phyloP scores from a whole-genome alignment of 2,113 vertebrate genomes.

The Alces alces region DNA sequence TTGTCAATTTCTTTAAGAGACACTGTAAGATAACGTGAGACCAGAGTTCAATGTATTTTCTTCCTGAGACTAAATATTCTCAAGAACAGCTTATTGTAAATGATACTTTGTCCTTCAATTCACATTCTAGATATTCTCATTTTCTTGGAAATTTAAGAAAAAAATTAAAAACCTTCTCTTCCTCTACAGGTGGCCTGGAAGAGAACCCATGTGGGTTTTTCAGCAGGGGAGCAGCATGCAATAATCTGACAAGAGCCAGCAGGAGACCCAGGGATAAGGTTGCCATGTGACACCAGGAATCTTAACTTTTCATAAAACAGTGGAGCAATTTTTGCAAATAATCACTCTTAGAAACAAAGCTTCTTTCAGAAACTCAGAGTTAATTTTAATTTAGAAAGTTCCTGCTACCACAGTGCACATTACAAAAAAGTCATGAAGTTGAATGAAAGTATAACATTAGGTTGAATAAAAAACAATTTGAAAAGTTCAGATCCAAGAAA shows the following conservation, averaged over 20 bases:
- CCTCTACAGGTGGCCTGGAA: background rate
- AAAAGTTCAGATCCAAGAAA: background rate
- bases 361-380: conserved; percentile 29
- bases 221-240: background rate
- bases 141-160: background rate
- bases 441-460: conserved; percentile 22
- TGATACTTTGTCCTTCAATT: background rate
- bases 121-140: background rate
- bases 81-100: background rate
- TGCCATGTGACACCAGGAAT: conserved; percentile 28
- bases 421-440: background rate
- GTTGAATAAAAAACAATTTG: background rate
- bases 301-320: conserved; percentile 21
- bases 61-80: background rate
- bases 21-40: background rate
- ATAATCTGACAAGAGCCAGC: conserved; percentile 29
- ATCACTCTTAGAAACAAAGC: conserved; percentile 47
- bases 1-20: background rate
- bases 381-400: conserved; percentile 26
- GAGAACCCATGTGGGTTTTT: conserved; percentile 12
- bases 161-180: background rate
- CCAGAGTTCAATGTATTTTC: background rate
- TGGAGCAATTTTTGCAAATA: conserved; percentile 60
- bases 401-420: background rate
- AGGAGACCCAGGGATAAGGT: background rate